Conservation (phyloP, 1,140 invertebrate genomes). For the Bombus sylvicola region DNA sequence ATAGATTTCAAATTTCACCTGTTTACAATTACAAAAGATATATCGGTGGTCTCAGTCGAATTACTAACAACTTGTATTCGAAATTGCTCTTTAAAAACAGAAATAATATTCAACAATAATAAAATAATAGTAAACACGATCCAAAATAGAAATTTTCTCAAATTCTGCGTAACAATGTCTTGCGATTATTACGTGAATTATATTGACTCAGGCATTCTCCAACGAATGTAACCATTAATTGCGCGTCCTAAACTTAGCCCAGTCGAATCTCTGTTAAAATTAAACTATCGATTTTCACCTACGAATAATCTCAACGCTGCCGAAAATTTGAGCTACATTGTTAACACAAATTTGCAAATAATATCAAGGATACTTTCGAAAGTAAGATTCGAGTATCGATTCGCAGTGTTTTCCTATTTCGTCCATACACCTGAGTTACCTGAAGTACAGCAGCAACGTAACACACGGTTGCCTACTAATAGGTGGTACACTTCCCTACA, state of each 20-base stretch:
- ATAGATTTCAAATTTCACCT: no score
- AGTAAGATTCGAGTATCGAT: background rate
- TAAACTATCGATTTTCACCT: background rate
- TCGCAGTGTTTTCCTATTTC: slow-evolving; percentile 5
- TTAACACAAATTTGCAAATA: slow-evolving; percentile 13
- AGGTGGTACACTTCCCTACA: slow-evolving; percentile 73
- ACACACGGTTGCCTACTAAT: slow-evolving; percentile 68
- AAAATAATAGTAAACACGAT: background rate
- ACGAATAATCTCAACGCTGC: background rate
- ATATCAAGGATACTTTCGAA: slow-evolving; percentile 1
- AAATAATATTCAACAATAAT: background rate
- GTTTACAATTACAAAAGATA: no score
- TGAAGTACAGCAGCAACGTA: slow-evolving; percentile 65
- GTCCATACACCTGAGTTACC: slow-evolving; percentile 67
- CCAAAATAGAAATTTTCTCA: background rate
- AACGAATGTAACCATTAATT: slow-evolving; percentile 4
- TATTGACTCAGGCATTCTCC: background rate
- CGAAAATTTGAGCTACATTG: background rate
- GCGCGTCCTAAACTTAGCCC: background rate
- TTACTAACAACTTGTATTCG: background rate
- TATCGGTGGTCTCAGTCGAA: no score
- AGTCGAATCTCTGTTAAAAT: background rate
- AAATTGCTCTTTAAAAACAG: background rate
- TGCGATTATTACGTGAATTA: background rate
- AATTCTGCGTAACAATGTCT: background rate